Conservation (phyloP, 2,888 invertebrate genomes). For the Emmelina monodactyla region DNA sequence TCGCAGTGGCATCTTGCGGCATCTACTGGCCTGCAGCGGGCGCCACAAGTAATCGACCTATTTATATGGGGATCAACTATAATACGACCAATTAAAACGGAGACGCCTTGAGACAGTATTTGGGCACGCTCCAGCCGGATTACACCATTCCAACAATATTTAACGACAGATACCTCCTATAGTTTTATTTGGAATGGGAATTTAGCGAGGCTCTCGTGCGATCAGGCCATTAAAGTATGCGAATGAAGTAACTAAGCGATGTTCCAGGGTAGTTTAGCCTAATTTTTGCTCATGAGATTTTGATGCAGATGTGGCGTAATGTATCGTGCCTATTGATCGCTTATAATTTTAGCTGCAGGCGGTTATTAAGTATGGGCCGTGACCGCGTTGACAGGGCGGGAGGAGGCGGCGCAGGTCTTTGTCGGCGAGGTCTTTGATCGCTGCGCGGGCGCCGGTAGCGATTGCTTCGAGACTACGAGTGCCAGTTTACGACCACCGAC, state of each 20-base stretch:
- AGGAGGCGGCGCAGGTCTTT: slow-evolving; percentile 41
- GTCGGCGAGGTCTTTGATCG: slow-evolving; percentile 51
- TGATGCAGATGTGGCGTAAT: slow-evolving; percentile 40
- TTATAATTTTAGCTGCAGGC: slow-evolving; percentile 48
- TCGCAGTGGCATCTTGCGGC: slow-evolving; percentile 18
- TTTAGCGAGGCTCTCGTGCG: no score
- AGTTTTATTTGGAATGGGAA: no score
- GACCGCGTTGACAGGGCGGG: slow-evolving; percentile 57
- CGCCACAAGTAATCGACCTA: slow-evolving; percentile 59
- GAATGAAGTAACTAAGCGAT: no score
- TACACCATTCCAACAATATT: no score
- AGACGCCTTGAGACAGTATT: slow-evolving; percentile 63
- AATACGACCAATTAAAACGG: slow-evolving; percentile 62
- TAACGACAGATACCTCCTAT: no score
- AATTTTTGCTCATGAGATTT: slow-evolving; percentile 25
- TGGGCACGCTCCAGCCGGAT: slow-evolving; percentile 59
- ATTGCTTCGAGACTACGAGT: slow-evolving; percentile 43
- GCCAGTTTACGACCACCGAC: slow-evolving; percentile 56
- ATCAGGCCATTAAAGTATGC: no score
- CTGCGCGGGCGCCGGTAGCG: slow-evolving; percentile 52
- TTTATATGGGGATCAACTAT: slow-evolving; percentile 59
- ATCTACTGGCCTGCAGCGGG: slow-evolving; percentile 23
- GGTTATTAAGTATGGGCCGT: slow-evolving; percentile 41
- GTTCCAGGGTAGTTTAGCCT: no score
- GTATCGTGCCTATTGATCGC: slow-evolving; percentile 45